Evolutionary conservation across 2,113 vertebrate genomes (phyloP), one percentile per base, ranked within the genome.

Genomic region (Dendropsophus ebraccatus): DNA sequence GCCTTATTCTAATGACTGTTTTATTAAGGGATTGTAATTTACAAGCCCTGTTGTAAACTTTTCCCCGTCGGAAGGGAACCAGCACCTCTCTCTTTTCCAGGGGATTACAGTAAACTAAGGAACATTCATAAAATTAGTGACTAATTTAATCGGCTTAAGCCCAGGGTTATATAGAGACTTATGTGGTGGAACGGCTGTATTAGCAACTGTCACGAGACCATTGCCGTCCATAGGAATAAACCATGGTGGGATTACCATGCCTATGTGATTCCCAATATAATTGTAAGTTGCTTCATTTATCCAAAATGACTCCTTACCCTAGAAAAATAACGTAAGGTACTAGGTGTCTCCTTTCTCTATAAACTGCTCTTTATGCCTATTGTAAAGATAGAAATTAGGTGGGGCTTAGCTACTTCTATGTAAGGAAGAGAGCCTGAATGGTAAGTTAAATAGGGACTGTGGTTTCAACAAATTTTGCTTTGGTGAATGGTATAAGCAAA

Each of bases 21-120:
- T 72, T 81, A 56, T 86, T 67, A 23, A 47, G 30, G 54, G 72
- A 50, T 84, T 84, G 37, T 47, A 74, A 65, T 84, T 84, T 84
- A 75, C 82, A 30, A 75, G 69, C 37, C 14, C 6, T 35, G 65
- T 37, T 74, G 54, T 84, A 74, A 84, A 74, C 52, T 73, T 74
- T 56, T 45, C 16, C 50, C 30, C 47, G 82, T 65, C 12, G n/a
- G 56, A 65, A 28, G 35, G n/a, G 37, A 79, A 28, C 58, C 23
- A 19, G 19, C 2, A 8, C 30, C 47, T 52, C 73, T 76, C 47
- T 4, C 8, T 77, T 50, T 77, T 75, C 47, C 6, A 62, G 54
- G 8, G 35, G 77, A 80, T 80, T 41, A 47, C 37, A 10, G 35
- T 81, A 60, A 37, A 60, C 19, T 60, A 45, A 81, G 30, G 37